Evolutionary conservation across 2,797 vertebrate species (phyloP).

Genomic region (Argentina silus): DNA sequence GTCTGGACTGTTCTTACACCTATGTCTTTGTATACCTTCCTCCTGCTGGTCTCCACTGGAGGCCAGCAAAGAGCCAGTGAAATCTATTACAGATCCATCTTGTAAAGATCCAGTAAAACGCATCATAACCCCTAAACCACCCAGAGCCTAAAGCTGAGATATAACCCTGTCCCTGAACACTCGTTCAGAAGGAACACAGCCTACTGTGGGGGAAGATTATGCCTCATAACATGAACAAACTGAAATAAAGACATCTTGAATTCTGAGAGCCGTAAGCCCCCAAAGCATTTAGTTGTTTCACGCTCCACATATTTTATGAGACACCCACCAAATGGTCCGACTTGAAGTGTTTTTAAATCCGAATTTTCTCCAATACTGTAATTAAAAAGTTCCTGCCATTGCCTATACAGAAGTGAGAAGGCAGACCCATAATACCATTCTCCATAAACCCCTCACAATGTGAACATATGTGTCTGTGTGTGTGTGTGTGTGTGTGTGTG

Average conservation of each 20-base stretch:
- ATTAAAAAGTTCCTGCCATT: background rate
- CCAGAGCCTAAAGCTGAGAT: background rate
- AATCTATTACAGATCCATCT: background rate
- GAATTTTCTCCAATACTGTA: background rate
- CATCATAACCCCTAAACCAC: background rate
- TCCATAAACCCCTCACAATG: too few relatives aligned
- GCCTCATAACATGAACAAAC: constrained; percentile 6
- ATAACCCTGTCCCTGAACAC: background rate
- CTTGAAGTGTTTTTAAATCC: background rate
- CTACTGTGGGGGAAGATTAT: constrained; percentile 1
- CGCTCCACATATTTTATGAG: background rate
- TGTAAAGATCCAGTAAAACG: background rate
- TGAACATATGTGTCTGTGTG: background rate
- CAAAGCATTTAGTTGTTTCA: background rate
- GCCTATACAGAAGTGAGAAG: background rate
- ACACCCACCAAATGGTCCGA: background rate
- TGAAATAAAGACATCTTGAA: background rate
- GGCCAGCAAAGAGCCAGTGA: constrained; percentile 14
- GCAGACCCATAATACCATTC: background rate
- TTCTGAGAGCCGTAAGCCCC: background rate
- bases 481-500: background rate
- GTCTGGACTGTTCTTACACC: too few relatives aligned
- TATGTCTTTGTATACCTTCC: too few relatives aligned
- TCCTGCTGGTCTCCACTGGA: constrained; percentile 56
- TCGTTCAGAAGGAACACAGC: background rate